These are phyloP conservation scores for Ictinia mississippiensis DNA, from an alignment of 2,797 vertebrate species.

Conservation along the genomic window DNA sequence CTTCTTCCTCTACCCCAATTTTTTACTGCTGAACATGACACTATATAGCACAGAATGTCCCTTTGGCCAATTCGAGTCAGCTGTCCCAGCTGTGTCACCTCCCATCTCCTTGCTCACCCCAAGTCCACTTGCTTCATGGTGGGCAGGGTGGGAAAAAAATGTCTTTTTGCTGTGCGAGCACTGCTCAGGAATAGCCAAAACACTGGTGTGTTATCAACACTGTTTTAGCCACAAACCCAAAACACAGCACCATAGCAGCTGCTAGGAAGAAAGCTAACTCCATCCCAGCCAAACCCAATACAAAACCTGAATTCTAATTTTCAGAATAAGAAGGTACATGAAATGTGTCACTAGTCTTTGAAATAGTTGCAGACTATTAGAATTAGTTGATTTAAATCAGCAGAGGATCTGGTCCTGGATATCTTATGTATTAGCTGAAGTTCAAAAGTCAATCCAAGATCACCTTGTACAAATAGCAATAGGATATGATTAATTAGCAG, in stretches of 20 bases:
- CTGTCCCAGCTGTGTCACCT: background rate
- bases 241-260: background rate
- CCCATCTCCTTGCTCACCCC: background rate
- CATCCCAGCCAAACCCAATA: background rate
- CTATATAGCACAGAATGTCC: background rate
- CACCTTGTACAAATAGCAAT: background rate
- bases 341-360: background rate
- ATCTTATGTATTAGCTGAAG: background rate
- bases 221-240: background rate
- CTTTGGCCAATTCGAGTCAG: background rate
- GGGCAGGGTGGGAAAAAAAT: background rate
- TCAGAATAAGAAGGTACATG: background rate
- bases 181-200: background rate
- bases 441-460: background rate
- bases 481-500: background rate
- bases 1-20: background rate
- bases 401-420: background rate
- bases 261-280: background rate
- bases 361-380: background rate
- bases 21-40: background rate
- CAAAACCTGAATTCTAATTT: background rate
- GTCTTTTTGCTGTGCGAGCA: background rate
- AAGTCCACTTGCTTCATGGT: rapidly evolving
- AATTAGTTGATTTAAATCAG: background rate
- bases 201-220: background rate